Evolutionary conservation across 2,797 vertebrate genomes (phyloP).

Genomic region (Acrocephalus scirpaceus): DNA sequence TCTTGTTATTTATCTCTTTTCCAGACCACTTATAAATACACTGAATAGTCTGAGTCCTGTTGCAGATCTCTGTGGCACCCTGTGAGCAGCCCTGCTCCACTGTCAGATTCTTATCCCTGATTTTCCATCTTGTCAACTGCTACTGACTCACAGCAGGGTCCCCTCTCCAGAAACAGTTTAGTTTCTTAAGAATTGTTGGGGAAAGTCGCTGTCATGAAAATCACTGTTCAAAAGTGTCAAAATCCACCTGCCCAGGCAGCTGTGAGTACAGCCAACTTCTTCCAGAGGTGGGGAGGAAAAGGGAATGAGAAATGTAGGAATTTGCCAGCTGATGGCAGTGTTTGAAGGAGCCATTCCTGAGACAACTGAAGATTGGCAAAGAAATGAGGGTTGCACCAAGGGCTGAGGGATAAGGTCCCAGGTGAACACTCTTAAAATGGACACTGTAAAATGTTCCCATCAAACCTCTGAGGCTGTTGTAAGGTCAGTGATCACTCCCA

Average conservation of each 20-base stretch:
- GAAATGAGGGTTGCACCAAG: neutral
- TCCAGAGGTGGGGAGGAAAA: neutral
- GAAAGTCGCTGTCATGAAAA: neutral
- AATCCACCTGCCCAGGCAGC: neutral
- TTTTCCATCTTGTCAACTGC: neutral
- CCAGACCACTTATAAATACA: neutral
- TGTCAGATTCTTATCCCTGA: neutral
- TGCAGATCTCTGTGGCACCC: neutral
- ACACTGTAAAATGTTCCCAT: neutral
- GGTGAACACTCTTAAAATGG: neutral
- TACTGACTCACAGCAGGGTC: neutral
- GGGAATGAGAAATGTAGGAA: slow-evolving; percentile 1
- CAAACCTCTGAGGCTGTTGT: neutral
- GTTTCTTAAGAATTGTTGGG: neutral
- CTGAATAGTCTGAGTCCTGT: neutral
- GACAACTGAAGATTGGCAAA: neutral
- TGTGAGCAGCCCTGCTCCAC: neutral
- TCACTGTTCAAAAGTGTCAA: neutral
- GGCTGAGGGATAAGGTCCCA: neutral
- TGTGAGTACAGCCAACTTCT: neutral
- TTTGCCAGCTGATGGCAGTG: slow-evolving; percentile 65
- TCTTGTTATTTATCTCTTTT: slow-evolving; percentile 22
- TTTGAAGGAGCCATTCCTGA: slow-evolving; percentile 37
- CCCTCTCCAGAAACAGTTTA: neutral
- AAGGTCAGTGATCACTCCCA: neutral